Evolutionary conservation across 2,797 vertebrate genomes (phyloP), one percentile per base, ranked within the genome.

Genomic region (Paguma larvata): DNA sequence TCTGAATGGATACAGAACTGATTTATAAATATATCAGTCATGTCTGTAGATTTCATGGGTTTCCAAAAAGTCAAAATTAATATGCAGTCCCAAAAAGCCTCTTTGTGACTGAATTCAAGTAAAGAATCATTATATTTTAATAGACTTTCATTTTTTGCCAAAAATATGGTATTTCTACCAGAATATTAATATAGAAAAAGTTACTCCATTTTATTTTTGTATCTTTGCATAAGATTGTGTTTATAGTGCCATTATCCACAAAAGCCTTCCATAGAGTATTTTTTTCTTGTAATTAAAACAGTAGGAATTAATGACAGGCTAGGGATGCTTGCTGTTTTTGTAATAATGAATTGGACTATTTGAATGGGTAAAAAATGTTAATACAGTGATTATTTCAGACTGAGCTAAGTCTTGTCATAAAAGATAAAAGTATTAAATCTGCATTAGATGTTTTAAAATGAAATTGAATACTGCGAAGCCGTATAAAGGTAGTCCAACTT

Each of bases 221-320:
- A 96, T 87, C 80, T 98, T 95, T 98, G 75, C 2, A 1, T 91
- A 95, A 92, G 93, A 97, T 97, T 97, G 67, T 98, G 87, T 98
- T 98, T 98, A 98, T 95, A 97, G 72, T 97, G 51, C 96, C 94
- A 88, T 98, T 98, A 98, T 95, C 83, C 96, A 97, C 97, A 97
- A 98, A 98, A 95, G 92, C 84, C 95, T 98, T 97, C 92, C 95
- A 9, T 72, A 90, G 91, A 79, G 88, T 27, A 51, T 94, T 97
- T 98, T 92, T 97, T 97, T 95, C 94, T 98, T 98, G 0, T 98
- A 98, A 98, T 98, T 98, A 98, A 98, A 98, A 97, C 98, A 97
- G 97, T 97, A 90, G 97, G 97, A 98, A 95, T 98, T 98, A 98
- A 98, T 98, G 98, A 96, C 0, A 27, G 94, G 23, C 93, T 97